A percentile compares a stretch with the other conserved stretches of the same genome.
phyloP scores from a whole-genome alignment of 2,113 vertebrate genomes.

The Gila orcuttii region DNA sequence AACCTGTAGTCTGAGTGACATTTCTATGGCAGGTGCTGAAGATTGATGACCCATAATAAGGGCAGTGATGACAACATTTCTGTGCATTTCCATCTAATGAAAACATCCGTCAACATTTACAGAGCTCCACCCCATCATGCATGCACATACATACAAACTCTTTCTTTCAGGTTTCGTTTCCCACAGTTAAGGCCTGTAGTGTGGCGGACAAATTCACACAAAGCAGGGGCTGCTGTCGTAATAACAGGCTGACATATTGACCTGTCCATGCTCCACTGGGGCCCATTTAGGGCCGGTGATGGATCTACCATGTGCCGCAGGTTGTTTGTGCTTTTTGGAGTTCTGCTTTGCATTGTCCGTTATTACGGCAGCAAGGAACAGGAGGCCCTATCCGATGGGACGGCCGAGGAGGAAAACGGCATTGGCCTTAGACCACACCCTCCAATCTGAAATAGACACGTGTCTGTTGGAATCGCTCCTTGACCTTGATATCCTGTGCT shows the following conservation, averaged over 20 bases:
- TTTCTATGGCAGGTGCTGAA: not conserved
- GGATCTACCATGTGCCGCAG: slow-evolving; percentile 80
- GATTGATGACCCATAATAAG: not conserved
- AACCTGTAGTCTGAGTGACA: not conserved
- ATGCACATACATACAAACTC: slow-evolving; percentile 21
- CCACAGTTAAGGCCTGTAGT: slow-evolving; percentile 6
- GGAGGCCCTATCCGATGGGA: slow-evolving; percentile 80
- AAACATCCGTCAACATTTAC: slow-evolving; percentile 1
- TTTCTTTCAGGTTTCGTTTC: slow-evolving; percentile 27
- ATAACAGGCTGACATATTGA: slow-evolving; percentile 47
- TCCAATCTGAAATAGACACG: slow-evolving; percentile 24
- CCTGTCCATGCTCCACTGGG: slow-evolving; percentile 67
- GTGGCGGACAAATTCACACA: slow-evolving; percentile 48
- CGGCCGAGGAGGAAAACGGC: slow-evolving; percentile 75
- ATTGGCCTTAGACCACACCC: slow-evolving; percentile 66
- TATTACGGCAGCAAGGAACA: slow-evolving; percentile 68
- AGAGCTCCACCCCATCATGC: slow-evolving; percentile 4
- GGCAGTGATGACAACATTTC: not conserved
- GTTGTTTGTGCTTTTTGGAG: slow-evolving; percentile 68
- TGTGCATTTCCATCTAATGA: not conserved
- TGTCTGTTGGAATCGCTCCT: slow-evolving; percentile 2
- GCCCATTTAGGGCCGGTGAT: slow-evolving; percentile 76
- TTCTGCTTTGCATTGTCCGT: slow-evolving; percentile 80
- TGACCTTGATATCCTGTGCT: slow-evolving; percentile 17
- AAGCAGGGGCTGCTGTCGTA: slow-evolving; percentile 46